Base-by-base conservation (phyloP, 2,797 vertebrate genomes). In the Arrhamphus sclerolepis region DNA sequence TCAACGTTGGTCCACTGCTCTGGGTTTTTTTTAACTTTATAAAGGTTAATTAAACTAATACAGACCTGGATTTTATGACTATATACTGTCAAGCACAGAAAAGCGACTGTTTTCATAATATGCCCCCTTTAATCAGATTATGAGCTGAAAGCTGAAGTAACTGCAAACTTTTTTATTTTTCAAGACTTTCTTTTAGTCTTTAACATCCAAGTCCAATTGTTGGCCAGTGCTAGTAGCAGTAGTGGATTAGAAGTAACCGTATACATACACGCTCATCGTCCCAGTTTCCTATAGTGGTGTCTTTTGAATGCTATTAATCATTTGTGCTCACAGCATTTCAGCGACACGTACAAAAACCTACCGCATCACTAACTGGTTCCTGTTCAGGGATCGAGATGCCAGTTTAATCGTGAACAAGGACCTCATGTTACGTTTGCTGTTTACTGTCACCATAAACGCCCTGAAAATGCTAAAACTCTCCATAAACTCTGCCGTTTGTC, bases 141-240 rank as follows among this genome's bases (percentile, higher is more conserved):
- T 24, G n/a, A 69, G n/a, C 31, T 41, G 11, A 29, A 13, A 59
- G 64, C 52, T 66, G 47, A 76, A 64, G 43, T 61, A 46, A 26
- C 0, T 55, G 40, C 41, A 31, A 50, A 22, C 31, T 67, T 75
- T 62, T 62, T 65, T 61, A 56, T 40, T 63, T 46, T 10, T 50
- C 52, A 67, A 20, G 63, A 59, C 42, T 62, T 4, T 59, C 65
- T 61, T 16, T 26, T 26, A 39, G 77, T 52, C 58, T 61, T 60
- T 58, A 63, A 68, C 46, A 65, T 53, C 34, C 58, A 69, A 84
- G 66, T 66, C 56, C 60, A 62, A 66, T 50, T 26, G 34, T 68
- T 64, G 65, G 68, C 48, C 57, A 61, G 52, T 74, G 46, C 61
- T 50, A 72, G 29, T 31, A 7, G 6, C 9, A 7, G 29, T 10